Conservation (phyloP, 2,113 vertebrate genomes). For the Myanophis thanlyinensis region DNA sequence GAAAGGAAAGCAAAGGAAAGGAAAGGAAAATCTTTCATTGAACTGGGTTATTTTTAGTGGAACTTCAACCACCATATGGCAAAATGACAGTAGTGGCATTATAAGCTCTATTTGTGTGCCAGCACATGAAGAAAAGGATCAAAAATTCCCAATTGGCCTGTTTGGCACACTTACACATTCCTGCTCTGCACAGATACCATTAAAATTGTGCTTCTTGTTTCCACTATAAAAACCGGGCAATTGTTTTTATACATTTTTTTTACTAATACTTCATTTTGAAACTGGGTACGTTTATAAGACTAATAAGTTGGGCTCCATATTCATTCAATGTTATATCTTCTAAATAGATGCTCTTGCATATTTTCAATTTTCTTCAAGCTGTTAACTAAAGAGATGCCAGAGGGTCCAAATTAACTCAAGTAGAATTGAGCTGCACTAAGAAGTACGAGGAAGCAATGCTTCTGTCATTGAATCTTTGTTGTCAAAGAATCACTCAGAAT, state of each 20-base stretch:
- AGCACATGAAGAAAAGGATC: no score
- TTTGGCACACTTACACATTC: no score
- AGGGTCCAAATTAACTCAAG: constrained; percentile 35
- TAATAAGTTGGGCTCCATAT: constrained; percentile 15
- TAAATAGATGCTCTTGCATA: constrained; percentile 27
- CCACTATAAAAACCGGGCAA: background rate
- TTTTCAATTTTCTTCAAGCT: constrained; percentile 44
- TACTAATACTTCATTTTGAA: constrained; percentile 33
- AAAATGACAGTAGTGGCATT: no score
- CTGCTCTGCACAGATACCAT: no score
- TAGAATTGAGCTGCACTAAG: constrained; percentile 15
- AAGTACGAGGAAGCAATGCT: constrained; percentile 11
- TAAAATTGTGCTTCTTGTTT: background rate
- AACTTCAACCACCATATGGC: no score
- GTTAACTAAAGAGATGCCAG: constrained; percentile 41
- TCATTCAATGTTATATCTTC: constrained; percentile 11
- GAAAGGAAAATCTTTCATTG: no score
- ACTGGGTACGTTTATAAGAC: constrained; percentile 18
- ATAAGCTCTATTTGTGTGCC: no score
- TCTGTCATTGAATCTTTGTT: no score
- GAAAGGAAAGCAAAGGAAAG: no score
- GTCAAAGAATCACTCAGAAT: no score
- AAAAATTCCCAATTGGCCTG: no score
- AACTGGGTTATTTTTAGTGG: no score
- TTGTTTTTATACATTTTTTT: constrained; percentile 23